Conservation (phyloP, 2,888 invertebrate genomes). For the Chloroclysta siterata region DNA sequence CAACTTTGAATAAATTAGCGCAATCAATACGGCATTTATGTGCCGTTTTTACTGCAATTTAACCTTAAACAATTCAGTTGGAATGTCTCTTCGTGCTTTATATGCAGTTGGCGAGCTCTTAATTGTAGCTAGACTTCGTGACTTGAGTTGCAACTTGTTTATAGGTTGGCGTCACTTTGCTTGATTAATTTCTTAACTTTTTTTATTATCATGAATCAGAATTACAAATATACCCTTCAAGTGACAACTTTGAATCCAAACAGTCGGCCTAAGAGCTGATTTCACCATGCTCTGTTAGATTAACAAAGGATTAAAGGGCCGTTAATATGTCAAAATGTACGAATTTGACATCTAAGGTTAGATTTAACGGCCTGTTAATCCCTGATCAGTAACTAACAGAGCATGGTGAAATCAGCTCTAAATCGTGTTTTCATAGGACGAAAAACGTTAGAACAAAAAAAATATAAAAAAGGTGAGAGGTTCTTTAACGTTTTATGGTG, state of each 20-base stretch:
- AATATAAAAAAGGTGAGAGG: slow-evolving; percentile 22
- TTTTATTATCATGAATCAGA: slow-evolving; percentile 30
- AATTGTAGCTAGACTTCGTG: slow-evolving; percentile 75
- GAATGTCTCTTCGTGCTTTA: slow-evolving; percentile 69
- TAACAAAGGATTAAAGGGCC: too few species aligned
- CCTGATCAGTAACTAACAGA: too few species aligned
- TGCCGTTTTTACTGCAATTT: slow-evolving; percentile 58
- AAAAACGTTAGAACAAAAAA: not conserved
- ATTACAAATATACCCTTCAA: not conserved
- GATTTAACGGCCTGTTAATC: too few species aligned
- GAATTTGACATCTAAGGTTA: too few species aligned
- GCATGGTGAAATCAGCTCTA: too few species aligned
- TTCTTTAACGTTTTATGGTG: slow-evolving; percentile 35
- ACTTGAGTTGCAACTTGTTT: slow-evolving; percentile 62
- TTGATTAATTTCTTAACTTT: slow-evolving; percentile 38
- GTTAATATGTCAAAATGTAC: too few species aligned
- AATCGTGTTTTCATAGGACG: slow-evolving; percentile 1
- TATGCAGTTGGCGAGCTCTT: slow-evolving; percentile 72
- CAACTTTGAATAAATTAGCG: slow-evolving; percentile 28
- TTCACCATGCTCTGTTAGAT: too few species aligned
- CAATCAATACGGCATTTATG: slow-evolving; percentile 57
- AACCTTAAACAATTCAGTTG: slow-evolving; percentile 55
- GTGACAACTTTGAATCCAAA: not conserved
- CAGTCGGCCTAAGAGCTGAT: too few species aligned
- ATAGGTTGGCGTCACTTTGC: slow-evolving; percentile 46